Base-by-base conservation (phyloP, 2,888 invertebrate genomes). In the Machimus atricapillus region DNA sequence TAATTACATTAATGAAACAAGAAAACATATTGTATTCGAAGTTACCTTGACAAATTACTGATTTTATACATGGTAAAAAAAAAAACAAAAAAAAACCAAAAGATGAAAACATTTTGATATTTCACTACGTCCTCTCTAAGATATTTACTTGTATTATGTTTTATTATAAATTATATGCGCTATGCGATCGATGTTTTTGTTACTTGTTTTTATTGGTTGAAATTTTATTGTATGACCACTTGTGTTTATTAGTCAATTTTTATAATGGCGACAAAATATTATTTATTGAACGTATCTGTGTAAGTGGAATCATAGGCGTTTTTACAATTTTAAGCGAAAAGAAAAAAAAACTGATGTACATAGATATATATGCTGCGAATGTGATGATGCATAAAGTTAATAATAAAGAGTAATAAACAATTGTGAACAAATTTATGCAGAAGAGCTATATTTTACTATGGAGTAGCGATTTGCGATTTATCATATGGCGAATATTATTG, bases 351-450 rank as follows among this genome's bases (percentile, higher is more conserved):
- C 43, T 27, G 31, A 74, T 85, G 85, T 85, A 85, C 73, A 85
- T 85, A 85, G 31, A 66, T 66, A 27, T 85, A 73, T 46, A 40
- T 40, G 74, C 74, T 85, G 58, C 74, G 85, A 85, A 85, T 85
- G 85, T 85, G 85, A 85, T 85, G 85, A 85, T 74, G 73, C 85
- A 85, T 85, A 74, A 85, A 85, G 46, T 81, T 34, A 81, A 83
- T 12, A 46, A 85, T 74, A 46, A 85, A 74, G 58, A 85, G 76
- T 76, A 76, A 76, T 76, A 37, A 76, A 76, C 34, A 76, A 76
- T 37, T 76, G 76, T 37, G 76, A 76, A 56, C 56, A 81, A 66
- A 66, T 66, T 66, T 23, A 66, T 66, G 66, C 66, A 66, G 66
- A 66, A 27, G 66, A 66, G 66, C 66, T 81, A 81, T 81, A 81